Evolutionary conservation across 2,888 invertebrate genomes (phyloP).

Genomic region (Caenorhabditis uteleia): DNA sequence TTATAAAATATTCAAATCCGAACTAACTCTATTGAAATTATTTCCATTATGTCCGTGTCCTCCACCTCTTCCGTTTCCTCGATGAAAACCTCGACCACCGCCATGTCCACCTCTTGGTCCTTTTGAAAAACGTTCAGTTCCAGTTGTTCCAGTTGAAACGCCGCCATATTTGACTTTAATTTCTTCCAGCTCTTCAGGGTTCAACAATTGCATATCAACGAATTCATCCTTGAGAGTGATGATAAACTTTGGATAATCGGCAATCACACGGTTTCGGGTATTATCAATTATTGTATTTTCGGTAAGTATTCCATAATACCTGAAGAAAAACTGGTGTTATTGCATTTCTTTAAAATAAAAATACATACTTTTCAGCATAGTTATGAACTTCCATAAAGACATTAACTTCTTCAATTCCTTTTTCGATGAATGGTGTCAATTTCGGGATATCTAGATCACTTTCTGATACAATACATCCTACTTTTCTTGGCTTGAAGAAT

Average conservation of each 20-base stretch:
- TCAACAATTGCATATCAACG: slow-evolving; percentile 13
- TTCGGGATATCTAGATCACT: slow-evolving; percentile 56
- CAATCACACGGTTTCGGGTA: slow-evolving; percentile 59
- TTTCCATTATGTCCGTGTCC: slow-evolving; percentile 6
- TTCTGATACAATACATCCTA: slow-evolving; percentile 60
- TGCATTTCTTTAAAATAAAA: background rate
- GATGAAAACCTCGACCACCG: slow-evolving; percentile 29
- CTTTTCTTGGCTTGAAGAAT: slow-evolving; percentile 51
- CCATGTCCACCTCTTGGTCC: slow-evolving; percentile 33
- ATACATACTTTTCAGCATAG: slow-evolving; percentile 15
- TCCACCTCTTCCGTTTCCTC: slow-evolving; percentile 21
- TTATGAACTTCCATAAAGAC: slow-evolving; percentile 59
- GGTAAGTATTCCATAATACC: slow-evolving; percentile 57
- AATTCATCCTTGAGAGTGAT: slow-evolving; percentile 48
- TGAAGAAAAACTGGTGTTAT: too few species aligned
- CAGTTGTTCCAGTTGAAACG: slow-evolving; percentile 10
- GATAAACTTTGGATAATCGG: slow-evolving; percentile 56
- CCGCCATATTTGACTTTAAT: slow-evolving; percentile 28
- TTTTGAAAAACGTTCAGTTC: slow-evolving; percentile 23
- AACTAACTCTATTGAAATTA: slow-evolving; percentile 14
- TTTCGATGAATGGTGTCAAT: slow-evolving; percentile 57
- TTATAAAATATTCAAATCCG: background rate
- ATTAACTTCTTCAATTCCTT: slow-evolving; percentile 50
- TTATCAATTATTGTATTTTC: slow-evolving; percentile 59
- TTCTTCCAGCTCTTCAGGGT: slow-evolving; percentile 21